These are phyloP conservation scores for Meloidogyne chitwoodi DNA, from an alignment of 1,140 invertebrate genomes.

Conservation along the genomic window DNA sequence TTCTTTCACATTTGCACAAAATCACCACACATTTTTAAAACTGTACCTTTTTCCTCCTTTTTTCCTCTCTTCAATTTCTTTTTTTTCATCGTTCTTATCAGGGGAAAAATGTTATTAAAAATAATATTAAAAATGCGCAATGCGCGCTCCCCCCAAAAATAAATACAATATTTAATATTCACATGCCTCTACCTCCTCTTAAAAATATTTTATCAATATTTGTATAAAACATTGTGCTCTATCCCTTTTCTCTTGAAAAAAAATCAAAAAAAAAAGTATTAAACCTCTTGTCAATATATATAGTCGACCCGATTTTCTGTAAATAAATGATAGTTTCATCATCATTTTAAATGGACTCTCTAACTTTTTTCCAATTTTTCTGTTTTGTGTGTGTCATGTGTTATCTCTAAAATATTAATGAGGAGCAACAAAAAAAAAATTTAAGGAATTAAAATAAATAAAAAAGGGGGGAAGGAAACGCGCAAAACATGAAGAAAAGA, in stretches of 20 bases:
- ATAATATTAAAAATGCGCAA: not conserved
- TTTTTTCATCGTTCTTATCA: not conserved
- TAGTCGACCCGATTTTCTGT: not conserved
- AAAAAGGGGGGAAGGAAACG: not conserved
- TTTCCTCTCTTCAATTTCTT: not conserved
- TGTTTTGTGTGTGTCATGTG: not conserved
- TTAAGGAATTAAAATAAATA: not conserved
- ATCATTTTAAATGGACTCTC: not conserved
- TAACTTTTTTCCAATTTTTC: not conserved
- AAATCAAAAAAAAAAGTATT: not conserved
- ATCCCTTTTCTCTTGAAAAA: not conserved
- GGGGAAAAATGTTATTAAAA: not conserved
- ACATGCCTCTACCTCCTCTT: not conserved
- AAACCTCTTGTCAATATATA: not conserved
- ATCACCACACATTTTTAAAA: not conserved
- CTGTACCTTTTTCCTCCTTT: not conserved
- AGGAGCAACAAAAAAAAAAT: not conserved
- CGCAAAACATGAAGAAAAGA: not conserved
- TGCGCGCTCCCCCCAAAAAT: not conserved
- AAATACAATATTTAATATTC: not conserved
- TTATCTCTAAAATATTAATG: too few species aligned
- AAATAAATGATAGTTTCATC: not conserved
- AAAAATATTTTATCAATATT: not conserved
- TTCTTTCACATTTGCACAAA: not conserved
- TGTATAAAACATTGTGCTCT: not conserved